Evolutionary conservation across 2,888 invertebrate species (phyloP), one percentile per base, ranked within the genome.

Genomic region (Charanyca ferruginea): DNA sequence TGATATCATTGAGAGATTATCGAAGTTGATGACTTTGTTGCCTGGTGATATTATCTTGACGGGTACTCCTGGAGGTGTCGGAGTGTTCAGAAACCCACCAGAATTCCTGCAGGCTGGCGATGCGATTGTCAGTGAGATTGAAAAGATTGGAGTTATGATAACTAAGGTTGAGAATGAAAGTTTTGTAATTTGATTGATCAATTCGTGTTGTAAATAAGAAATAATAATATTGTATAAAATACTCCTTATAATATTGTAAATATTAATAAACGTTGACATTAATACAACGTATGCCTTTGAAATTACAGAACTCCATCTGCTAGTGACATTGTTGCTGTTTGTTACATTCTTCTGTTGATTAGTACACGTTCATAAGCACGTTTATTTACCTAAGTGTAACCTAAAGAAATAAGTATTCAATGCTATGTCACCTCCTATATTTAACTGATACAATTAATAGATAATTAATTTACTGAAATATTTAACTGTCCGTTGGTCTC

Each of bases 1-100:
- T 70, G 97, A 97, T 74, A 93, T 98, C 13, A 97, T 98, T 44
- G 96, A 97, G 3, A 97, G 97, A 80, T 89, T 98, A 22, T 86
- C 88, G 1, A 86, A 97, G 74, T 96, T 97, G 59, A 96, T 97
- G 73, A 98, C 98, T 0, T 91, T 98, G 38, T 94, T 97, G 52
- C 98, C 98, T 6, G 98, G 98, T 45, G 98, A 98, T 87, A 95
- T 98, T 0, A 97, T 98, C 77, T 89, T 98, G 71, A 98, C 98
- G 5, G 98, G 98, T 16, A 98, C 98, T 1, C 98, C 98, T 0
- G 92, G 96, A 2, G 97, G 97, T 7, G 96, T 96, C 2, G 98
- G 97, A 54, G 96, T 96, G 78, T 96, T 97, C 85, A 95, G 97
- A 54, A 96, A 96, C 61, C 98, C 98, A 16, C 97, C 97, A 32